phyloP scores from a whole-genome alignment of 1,140 invertebrate species.

The Ceratosolen fusciceps region DNA sequence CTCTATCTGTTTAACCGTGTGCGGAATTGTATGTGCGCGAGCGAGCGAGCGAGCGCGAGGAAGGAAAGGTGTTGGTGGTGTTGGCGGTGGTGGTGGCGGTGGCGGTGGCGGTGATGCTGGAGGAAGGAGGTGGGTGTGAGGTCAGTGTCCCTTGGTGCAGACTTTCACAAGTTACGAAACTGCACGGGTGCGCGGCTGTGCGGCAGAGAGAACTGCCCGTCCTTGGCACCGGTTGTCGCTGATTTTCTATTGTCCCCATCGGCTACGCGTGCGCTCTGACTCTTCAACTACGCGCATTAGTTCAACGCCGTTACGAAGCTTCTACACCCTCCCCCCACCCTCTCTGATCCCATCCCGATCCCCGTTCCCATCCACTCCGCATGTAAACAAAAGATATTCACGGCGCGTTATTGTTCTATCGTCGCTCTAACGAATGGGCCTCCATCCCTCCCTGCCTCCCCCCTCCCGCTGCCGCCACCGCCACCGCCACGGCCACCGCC shows the following conservation, averaged over 20 bases:
- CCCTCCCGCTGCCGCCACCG: too few species aligned
- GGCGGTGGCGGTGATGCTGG: conserved; percentile 31
- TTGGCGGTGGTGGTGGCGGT: too few species aligned
- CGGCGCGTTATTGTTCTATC: not conserved
- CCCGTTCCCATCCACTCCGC: too few species aligned
- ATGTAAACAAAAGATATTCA: not conserved
- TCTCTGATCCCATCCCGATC: too few species aligned
- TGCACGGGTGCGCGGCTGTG: not conserved
- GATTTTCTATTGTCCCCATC: conserved; percentile 65
- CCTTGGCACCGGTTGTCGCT: conserved; percentile 71
- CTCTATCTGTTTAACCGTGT: not conserved
- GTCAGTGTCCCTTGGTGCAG: conserved; percentile 68
- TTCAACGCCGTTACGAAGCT: not conserved
- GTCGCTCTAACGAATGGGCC: too few species aligned
- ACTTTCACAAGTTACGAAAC: conserved; percentile 73
- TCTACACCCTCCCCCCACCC: too few species aligned
- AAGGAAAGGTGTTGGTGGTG: conserved; percentile 45
- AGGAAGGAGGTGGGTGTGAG: conserved; percentile 62
- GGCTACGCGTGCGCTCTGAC: not conserved
- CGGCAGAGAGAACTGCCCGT: conserved; percentile 64
- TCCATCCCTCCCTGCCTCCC: too few species aligned
- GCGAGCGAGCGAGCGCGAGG: conserved; percentile 48
- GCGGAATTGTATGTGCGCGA: not conserved
- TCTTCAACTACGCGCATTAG: not conserved
- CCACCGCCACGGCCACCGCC: too few species aligned